Percentiles rank a stretch among this genome's conserved stretches.
phyloP scores from a whole-genome alignment of 2,113 vertebrate genomes.

The Rhinolophus ferrumequinum region DNA sequence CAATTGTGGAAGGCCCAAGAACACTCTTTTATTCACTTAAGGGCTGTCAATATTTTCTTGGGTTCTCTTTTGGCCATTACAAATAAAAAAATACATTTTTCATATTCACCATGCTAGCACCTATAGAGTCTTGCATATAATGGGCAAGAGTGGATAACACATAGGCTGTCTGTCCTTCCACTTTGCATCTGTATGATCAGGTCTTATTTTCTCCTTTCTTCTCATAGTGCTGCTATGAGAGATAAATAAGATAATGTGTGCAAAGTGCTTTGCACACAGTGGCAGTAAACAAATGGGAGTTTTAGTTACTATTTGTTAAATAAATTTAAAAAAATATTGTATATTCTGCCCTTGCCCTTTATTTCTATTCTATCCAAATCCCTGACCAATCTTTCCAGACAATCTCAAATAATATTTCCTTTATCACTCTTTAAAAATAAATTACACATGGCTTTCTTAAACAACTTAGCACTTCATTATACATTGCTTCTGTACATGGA shows the following conservation, averaged over 20 bases:
- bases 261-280: neutral
- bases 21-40: conserved; percentile 40
- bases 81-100: conserved; percentile 22
- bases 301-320: neutral
- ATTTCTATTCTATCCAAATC: neutral
- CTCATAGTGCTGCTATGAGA: neutral
- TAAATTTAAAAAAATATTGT: neutral
- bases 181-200: neutral
- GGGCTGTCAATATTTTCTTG: conserved; percentile 74
- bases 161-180: neutral
- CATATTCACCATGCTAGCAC: neutral
- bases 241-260: neutral
- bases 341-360: neutral
- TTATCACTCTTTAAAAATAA: neutral
- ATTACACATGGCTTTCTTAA: neutral
- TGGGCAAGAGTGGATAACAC: neutral
- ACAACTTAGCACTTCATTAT: neutral
- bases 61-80: conserved; percentile 72
- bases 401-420: neutral
- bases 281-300: neutral
- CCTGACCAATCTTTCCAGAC: neutral
- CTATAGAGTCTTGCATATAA: neutral
- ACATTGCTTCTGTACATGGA: conserved; percentile 30
- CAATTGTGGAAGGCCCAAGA: neutral
- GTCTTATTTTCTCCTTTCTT: neutral